A percentile compares a stretch with the other conserved stretches of the same genome.
phyloP scores from a whole-genome alignment of 2,888 invertebrate species.

The Xestia ashworthii region DNA sequence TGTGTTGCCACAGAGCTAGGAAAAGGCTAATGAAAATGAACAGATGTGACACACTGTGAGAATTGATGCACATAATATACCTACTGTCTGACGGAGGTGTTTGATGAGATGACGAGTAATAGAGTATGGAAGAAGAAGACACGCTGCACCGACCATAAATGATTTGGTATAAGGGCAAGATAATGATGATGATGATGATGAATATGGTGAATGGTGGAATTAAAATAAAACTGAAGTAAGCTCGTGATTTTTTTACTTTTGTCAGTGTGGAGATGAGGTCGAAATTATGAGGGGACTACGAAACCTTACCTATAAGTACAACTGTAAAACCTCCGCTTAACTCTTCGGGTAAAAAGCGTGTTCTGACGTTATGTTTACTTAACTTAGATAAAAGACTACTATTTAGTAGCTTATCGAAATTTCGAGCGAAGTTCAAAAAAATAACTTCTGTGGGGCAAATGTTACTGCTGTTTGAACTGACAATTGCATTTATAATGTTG shows the following conservation, averaged over 20 bases:
- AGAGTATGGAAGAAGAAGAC: no score
- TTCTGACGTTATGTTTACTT: neutral
- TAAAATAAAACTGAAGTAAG: neutral
- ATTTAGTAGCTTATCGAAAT: neutral
- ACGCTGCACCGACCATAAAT: no score
- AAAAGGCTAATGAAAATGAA: neutral
- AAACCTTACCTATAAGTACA: neutral
- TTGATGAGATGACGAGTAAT: no score
- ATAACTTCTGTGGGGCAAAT: neutral
- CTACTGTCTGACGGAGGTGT: no score
- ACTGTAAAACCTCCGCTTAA: neutral
- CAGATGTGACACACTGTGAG: neutral
- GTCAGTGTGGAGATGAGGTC: neutral
- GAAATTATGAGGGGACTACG: neutral
- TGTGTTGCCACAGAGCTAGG: slow-evolving; percentile 22
- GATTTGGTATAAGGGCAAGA: no score
- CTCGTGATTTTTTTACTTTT: no score
- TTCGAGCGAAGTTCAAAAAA: neutral
- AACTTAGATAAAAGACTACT: neutral
- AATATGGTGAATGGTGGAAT: neutral
- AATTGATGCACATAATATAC: neutral
- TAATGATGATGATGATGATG: no score
- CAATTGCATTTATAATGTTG: neutral
- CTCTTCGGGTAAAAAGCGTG: no score
- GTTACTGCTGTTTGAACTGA: neutral